These are phyloP conservation scores for Eristalis intricaria DNA, from an alignment of 2,888 invertebrate species.

Conservation along the genomic window DNA sequence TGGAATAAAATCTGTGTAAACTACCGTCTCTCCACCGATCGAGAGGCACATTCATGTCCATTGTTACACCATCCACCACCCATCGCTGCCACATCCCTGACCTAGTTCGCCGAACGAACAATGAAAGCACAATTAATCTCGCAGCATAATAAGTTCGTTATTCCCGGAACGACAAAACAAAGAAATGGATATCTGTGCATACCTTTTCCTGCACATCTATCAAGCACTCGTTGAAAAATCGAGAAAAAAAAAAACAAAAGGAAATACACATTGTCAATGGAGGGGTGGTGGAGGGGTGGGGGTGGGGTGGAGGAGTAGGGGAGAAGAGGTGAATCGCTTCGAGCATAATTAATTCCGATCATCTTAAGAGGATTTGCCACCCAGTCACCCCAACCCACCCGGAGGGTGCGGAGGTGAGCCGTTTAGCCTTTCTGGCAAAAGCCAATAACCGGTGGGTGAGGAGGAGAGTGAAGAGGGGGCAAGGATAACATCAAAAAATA, in stretches of 20 bases:
- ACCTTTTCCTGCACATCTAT: constrained; percentile 2
- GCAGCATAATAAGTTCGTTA: constrained; percentile 44
- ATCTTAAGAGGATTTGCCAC: constrained; percentile 22
- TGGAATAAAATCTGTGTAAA: constrained; percentile 1
- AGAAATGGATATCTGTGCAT: background rate
- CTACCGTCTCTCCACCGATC: constrained; percentile 12
- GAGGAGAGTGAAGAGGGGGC: background rate
- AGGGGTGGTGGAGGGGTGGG: background rate
- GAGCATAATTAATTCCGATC: constrained; percentile 43
- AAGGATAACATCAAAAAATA: background rate
- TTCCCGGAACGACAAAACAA: constrained; percentile 19
- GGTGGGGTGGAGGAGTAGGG: too few species aligned
- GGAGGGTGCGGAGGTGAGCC: background rate
- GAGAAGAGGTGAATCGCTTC: constrained; percentile 7
- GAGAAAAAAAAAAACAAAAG: background rate
- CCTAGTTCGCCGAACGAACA: constrained; percentile 42
- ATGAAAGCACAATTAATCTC: constrained; percentile 42
- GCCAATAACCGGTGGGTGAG: background rate
- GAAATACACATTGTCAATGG: background rate
- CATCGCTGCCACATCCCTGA: constrained; percentile 47
- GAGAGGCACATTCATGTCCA: background rate
- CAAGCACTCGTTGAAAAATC: constrained; percentile 13
- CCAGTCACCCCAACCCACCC: background rate
- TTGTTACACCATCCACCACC: constrained; percentile 22
- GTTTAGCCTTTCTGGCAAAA: background rate